phyloP scores from a whole-genome alignment of 2,113 vertebrate species.

The Orientallactaga bullata region DNA sequence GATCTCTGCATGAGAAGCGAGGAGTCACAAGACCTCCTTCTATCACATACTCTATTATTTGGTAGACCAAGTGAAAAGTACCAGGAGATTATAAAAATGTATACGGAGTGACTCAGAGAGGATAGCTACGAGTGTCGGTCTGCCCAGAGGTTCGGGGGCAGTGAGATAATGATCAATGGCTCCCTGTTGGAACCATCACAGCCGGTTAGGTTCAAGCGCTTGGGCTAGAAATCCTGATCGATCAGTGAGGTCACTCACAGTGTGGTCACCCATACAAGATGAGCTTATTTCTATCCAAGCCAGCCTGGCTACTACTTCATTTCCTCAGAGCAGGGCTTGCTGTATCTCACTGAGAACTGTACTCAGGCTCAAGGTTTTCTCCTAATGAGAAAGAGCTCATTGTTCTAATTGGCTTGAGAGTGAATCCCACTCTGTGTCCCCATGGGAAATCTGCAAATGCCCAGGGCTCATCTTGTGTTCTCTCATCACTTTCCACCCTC shows the following conservation, averaged over 20 bases:
- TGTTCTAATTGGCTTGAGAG: conserved; percentile 58
- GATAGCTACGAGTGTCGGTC: background rate
- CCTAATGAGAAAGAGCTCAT: conserved; percentile 54
- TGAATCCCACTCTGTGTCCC: background rate
- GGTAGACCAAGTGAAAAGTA: background rate
- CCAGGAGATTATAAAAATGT: conserved; percentile 20
- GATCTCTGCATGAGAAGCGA: background rate
- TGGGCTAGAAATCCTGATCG: conserved; percentile 6
- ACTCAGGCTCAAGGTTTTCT: background rate
- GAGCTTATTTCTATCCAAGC: background rate
- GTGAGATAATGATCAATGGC: background rate
- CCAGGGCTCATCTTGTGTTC: conserved; percentile 47
- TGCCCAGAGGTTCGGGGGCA: background rate
- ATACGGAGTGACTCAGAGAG: background rate
- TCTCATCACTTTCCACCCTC: conserved; percentile 41
- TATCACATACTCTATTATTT: background rate
- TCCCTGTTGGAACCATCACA: background rate
- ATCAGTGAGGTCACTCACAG: background rate
- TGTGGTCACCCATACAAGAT: background rate
- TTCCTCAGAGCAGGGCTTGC: background rate
- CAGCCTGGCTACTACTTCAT: background rate
- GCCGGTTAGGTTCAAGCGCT: conserved; percentile 11
- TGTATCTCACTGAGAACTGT: background rate
- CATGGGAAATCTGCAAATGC: conserved; percentile 53
- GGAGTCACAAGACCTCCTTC: background rate